These are phyloP conservation scores for Cheumatopsyche charites DNA, from an alignment of 1,140 invertebrate species.

Conservation along the genomic window DNA sequence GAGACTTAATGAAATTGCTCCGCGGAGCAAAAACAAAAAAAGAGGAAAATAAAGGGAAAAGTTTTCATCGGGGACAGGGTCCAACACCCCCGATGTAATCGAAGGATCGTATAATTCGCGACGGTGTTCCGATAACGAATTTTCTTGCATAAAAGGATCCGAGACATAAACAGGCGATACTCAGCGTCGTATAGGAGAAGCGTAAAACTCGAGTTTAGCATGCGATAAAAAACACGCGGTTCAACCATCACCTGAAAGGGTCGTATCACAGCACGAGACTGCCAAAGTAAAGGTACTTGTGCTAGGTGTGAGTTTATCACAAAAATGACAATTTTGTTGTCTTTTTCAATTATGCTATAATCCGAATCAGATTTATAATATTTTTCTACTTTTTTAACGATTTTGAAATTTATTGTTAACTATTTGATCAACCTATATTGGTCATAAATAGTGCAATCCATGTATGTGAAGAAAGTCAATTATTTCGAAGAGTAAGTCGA, in stretches of 20 bases:
- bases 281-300: neutral
- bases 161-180: conserved; percentile 40
- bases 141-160: conserved; percentile 34
- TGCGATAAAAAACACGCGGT: conserved; percentile 45
- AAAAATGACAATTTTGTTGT: no score
- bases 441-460: no score
- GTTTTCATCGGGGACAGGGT: conserved; percentile 18
- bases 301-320: neutral
- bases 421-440: no score
- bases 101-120: conserved; percentile 41
- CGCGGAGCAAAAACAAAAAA: neutral
- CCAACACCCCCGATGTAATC: conserved; percentile 27
- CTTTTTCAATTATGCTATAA: no score
- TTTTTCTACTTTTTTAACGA: no score
- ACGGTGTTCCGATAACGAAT: conserved; percentile 44
- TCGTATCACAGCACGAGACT: neutral
- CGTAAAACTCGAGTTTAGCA: conserved; percentile 46
- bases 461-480: no score
- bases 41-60: neutral
- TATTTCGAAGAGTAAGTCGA: no score
- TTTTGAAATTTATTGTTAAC: no score
- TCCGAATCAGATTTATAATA: no score
- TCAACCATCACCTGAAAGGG: conserved; percentile 33
- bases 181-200: conserved; percentile 22
- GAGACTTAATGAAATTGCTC: conserved; percentile 22